Evolutionary conservation across 2,797 vertebrate genomes (phyloP), one percentile per base, ranked within the genome.

Genomic region (Leucoraja ocellata): DNA sequence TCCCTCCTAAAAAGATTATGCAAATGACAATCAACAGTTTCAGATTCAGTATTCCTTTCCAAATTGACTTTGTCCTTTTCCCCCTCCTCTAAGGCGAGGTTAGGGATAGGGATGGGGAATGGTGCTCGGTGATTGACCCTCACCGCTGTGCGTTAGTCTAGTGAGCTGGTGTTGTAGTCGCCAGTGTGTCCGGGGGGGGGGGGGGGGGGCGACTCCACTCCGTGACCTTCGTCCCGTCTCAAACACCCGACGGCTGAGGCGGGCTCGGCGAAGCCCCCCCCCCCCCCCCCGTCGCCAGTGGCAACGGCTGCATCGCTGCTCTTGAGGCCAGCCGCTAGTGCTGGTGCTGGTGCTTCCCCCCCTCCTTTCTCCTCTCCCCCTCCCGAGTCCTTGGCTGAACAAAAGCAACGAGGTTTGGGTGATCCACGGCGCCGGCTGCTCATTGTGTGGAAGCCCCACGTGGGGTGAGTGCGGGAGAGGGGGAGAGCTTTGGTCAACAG

Each of bases 261-360:
- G 84, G 61, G 61, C 61, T n/a, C 28, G 39, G 21, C 93, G 63
- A 46, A 9, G 8, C 74, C 83, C 28, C 46, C 46, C 46, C 46
- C 46, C 46, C 46, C 4, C 46, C 46, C 46, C 46, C 4, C 4
- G 93, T 94, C 74, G 32, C 93, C 93, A 93, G 4, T 68, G 81
- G 94, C 68, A 93, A 94, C 91, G 32, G 71, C 93, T 83, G 86
- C 91, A 80, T 91, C 90, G 81, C 83, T 2, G 91, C 83, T 54
- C 46, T 91, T 93, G 6, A 76, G 92, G 93, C 91, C 93, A 91
- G 78, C 92, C 83, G 5, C 5, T 54, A 5, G 46, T 54, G 46
- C 46, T 54, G 4, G 4, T 54, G 4, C 4, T 54, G 46, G 4
- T 54, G 4, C 46, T 54, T 54, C 46, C 46, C 46, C 46, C 46